These are phyloP conservation scores for Leucophenga montana DNA, from an alignment of 2,888 invertebrate species.

Conservation along the genomic window DNA sequence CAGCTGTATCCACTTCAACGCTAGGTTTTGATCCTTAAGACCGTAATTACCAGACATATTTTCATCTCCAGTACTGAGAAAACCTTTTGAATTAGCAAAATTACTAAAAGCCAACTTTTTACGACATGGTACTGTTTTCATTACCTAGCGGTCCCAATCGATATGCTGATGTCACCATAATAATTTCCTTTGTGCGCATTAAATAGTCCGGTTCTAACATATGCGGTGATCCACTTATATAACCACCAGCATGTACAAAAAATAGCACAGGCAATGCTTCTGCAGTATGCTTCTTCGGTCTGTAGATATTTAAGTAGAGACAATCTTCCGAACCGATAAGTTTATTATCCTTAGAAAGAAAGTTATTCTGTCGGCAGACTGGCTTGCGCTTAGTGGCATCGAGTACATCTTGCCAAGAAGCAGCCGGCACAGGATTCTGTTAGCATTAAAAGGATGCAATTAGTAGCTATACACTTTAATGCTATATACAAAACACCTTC, in stretches of 20 bases:
- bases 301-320: slow-evolving; percentile 74
- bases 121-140: neutral
- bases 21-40: slow-evolving; percentile 73
- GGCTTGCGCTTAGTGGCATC: slow-evolving; percentile 68
- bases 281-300: slow-evolving; percentile 57
- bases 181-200: slow-evolving; percentile 71
- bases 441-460: neutral
- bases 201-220: slow-evolving; percentile 73
- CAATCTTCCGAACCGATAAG: slow-evolving; percentile 74
- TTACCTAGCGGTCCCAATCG: slow-evolving; percentile 67
- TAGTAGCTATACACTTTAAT: neutral
- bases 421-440: slow-evolving; percentile 63
- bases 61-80: slow-evolving; percentile 72
- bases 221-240: slow-evolving; percentile 72
- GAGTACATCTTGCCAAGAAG: slow-evolving; percentile 53
- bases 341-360: slow-evolving; percentile 51
- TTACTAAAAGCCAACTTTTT: neutral
- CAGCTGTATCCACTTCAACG: slow-evolving; percentile 72
- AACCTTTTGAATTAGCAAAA: slow-evolving; percentile 58
- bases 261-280: slow-evolving; percentile 72
- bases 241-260: slow-evolving; percentile 74
- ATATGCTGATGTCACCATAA: slow-evolving; percentile 72
- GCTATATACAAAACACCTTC: slow-evolving; percentile 47
- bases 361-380: slow-evolving; percentile 74
- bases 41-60: slow-evolving; percentile 74